Conservation (phyloP, 1,140 invertebrate species). For the Drosophila sproati region DNA sequence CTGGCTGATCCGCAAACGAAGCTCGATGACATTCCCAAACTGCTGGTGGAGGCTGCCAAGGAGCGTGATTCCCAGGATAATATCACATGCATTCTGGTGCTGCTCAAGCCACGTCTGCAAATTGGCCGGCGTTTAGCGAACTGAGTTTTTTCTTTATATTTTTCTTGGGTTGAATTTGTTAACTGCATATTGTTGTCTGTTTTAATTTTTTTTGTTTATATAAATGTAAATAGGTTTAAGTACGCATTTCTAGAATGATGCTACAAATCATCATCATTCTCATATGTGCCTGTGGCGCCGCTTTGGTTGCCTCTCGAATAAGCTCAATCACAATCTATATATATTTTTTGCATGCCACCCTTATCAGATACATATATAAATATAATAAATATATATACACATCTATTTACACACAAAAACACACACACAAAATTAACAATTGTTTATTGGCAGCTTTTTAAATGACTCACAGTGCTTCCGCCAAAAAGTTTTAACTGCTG, state of each 20-base stretch:
- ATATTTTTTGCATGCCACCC: constrained; percentile 1
- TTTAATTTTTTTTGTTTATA: constrained; percentile 7
- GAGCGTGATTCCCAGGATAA: constrained; percentile 77
- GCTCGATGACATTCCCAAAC: constrained; percentile 77
- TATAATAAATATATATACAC: constrained; percentile 6
- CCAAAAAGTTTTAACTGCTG: constrained; percentile 32
- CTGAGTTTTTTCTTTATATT: constrained; percentile 11
- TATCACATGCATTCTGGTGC: constrained; percentile 73
- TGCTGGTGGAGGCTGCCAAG: constrained; percentile 75
- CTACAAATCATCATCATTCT: constrained; percentile 6
- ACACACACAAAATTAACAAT: constrained; percentile 36
- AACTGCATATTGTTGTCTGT: constrained; percentile 41
- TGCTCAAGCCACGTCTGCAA: constrained; percentile 67
- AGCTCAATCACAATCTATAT: constrained; percentile 55
- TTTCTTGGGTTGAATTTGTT: constrained; percentile 40
- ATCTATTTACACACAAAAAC: constrained; percentile 10
- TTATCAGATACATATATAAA: constrained; percentile 4
- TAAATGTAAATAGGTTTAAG: constrained; percentile 41
- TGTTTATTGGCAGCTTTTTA: constrained; percentile 31
- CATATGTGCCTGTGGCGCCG: constrained; percentile 32
- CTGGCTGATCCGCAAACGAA: constrained; percentile 53
- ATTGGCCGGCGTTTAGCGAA: constrained; percentile 42
- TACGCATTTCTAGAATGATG: constrained; percentile 20
- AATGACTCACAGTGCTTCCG: constrained; percentile 35
- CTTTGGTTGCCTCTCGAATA: constrained; percentile 73